Percentiles rank a stretch among this genome's conserved stretches.
Evolutionary conservation across 2,113 vertebrate genomes (phyloP).

Genomic region (Catharus fuscescens): DNA sequence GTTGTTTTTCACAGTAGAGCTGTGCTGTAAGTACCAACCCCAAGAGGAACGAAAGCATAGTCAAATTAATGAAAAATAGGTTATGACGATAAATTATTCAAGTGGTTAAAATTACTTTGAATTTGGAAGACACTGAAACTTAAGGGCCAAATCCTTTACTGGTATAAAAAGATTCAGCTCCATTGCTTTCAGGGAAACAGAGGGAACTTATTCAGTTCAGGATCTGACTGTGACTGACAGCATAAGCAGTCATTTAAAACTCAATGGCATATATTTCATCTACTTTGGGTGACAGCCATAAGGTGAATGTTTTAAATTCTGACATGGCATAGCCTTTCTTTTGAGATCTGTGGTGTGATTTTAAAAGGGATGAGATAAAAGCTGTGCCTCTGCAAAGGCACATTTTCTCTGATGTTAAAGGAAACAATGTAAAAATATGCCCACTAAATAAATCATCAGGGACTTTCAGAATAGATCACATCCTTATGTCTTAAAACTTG

Average conservation of each 20-base stretch:
- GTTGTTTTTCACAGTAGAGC: not conserved
- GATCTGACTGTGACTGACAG: slow-evolving; percentile 24
- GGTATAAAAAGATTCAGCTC: not conserved
- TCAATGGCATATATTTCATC: slow-evolving; percentile 1
- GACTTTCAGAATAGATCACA: slow-evolving; percentile 45
- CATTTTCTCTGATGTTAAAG: slow-evolving; percentile 52
- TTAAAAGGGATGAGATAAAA: slow-evolving; percentile 56
- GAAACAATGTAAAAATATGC: slow-evolving; percentile 69
- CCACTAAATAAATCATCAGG: slow-evolving; percentile 63
- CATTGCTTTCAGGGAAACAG: not conserved
- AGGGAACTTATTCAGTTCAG: not conserved
- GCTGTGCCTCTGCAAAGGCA: slow-evolving; percentile 8
- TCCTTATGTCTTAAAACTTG: slow-evolving; percentile 43
- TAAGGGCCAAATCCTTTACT: not conserved
- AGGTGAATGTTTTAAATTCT: slow-evolving; percentile 55
- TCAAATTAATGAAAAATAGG: slow-evolving; percentile 58
- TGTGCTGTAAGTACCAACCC: not conserved
- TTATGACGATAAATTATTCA: slow-evolving; percentile 61
- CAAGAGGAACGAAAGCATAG: not conserved
- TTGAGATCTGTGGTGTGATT: slow-evolving; percentile 29
- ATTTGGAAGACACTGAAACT: not conserved
- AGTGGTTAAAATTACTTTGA: slow-evolving; percentile 16
- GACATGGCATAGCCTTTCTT: slow-evolving; percentile 36
- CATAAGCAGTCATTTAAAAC: slow-evolving; percentile 32
- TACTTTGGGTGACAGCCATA: slow-evolving; percentile 23